A percentile compares a stretch with the other conserved stretches of the same genome.
phyloP scores from a whole-genome alignment of 2,113 vertebrate species.

The Emydura subglobosa region DNA sequence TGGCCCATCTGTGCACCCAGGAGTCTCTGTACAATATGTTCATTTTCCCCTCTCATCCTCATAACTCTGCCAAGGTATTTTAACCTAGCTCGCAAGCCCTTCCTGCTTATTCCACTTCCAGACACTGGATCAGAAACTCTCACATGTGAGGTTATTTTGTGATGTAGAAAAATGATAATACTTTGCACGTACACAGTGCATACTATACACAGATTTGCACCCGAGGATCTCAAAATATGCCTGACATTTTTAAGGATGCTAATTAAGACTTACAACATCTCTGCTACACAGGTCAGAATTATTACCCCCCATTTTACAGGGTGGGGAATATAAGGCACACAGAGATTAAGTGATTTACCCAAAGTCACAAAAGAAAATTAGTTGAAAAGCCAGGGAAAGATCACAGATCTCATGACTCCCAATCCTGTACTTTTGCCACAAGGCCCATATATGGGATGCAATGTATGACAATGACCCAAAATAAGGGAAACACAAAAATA shows the following conservation, averaged over 20 bases:
- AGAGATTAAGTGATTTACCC: background rate
- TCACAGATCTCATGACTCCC: background rate
- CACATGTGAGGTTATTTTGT: background rate
- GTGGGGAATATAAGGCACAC: background rate
- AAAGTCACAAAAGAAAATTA: background rate
- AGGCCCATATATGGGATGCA: background rate
- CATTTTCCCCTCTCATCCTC: conserved; percentile 7
- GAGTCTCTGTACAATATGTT: conserved; percentile 46
- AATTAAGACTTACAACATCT: background rate
- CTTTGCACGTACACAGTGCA: background rate
- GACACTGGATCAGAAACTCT: conserved; percentile 3
- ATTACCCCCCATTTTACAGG: background rate
- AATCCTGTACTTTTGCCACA: background rate
- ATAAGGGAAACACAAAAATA: conserved; percentile 7
- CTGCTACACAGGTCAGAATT: background rate
- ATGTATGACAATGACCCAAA: background rate
- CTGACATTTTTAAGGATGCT: conserved; percentile 7
- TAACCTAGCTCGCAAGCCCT: background rate
- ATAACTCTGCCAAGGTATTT: conserved; percentile 56
- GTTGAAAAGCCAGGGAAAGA: background rate
- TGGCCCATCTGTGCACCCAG: conserved; percentile 35
- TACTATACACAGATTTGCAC: background rate
- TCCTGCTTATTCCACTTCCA: background rate
- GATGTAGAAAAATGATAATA: background rate
- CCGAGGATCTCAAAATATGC: background rate